A percentile compares a stretch with the other conserved stretches of the same genome.
Evolutionary conservation across 2,113 vertebrate species (phyloP).

Genomic region (Damaliscus lunatus): DNA sequence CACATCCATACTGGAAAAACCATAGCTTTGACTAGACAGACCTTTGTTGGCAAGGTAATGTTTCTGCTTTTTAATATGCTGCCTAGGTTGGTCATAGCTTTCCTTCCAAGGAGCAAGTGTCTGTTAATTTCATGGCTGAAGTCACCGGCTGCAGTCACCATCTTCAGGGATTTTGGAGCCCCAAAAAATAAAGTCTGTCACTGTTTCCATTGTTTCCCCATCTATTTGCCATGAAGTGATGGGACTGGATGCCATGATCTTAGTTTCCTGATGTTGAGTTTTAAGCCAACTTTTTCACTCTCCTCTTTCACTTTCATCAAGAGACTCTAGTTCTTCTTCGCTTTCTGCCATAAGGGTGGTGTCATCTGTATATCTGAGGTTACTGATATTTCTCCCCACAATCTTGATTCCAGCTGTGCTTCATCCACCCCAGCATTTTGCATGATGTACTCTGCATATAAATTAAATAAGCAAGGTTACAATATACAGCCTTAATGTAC

Average conservation of each 20-base stretch:
- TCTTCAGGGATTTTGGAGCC: neutral
- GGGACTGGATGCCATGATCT: neutral
- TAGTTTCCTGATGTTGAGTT: neutral
- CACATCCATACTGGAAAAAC: neutral
- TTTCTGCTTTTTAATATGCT: neutral
- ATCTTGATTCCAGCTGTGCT: neutral
- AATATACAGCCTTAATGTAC: neutral
- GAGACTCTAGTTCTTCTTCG: neutral
- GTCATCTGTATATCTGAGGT: neutral
- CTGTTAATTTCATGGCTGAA: neutral
- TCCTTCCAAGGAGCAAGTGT: neutral
- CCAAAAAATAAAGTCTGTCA: neutral
- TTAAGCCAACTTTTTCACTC: neutral
- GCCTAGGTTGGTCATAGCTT: neutral
- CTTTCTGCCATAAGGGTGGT: neutral
- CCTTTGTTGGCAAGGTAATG: neutral
- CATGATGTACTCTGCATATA: neutral
- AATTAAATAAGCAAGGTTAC: neutral
- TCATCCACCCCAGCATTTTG: neutral
- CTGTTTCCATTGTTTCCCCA: neutral
- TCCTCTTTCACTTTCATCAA: neutral
- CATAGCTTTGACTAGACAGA: neutral
- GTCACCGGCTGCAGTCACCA: neutral
- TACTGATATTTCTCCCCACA: neutral
- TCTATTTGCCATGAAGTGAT: neutral